Evolutionary conservation across 2,888 invertebrate species (phyloP), one percentile per base, ranked within the genome.

Genomic region (Idaea dimidiata): DNA sequence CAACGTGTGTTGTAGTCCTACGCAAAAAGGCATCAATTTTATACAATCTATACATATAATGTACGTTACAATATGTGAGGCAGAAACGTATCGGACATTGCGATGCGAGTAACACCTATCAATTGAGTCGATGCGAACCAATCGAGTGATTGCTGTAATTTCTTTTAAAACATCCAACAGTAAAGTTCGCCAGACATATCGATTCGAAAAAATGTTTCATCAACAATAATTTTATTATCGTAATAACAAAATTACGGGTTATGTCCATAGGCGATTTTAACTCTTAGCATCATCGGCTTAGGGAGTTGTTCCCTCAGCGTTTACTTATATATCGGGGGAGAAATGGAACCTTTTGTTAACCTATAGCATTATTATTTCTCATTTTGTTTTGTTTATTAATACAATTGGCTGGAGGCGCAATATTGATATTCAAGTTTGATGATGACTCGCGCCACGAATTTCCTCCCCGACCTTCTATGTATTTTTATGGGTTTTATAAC

Each of bases 371-470:
- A 92, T 92, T 92, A 92, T 92, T 91, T 92, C 89, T 89, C 91
- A 91, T 92, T 92, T 92, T 92, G 91, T 92, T 92, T 92, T 92
- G 92, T 92, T 92, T 92, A 92, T 92, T 92, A 92, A 92, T 92
- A 92, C 91, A 91, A 92, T 92, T 92, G 91, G 92, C 92, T 87
- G 79, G 88, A 87, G 92, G 92, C 92, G 89, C 89, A 91, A 91
- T 92, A 92, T 92, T 92, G 92, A 92, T 92, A 92, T 92, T 92
- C 92, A 90, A 90, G 92, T 91, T 89, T 89, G 91, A 91, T 90
- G 91, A 91, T 92, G 88, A 91, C 84, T 90, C 81, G 88, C 77
- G 81, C 83, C 79, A 79, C 81, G 84, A 83, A 81, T 87, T 86
- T 87, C 84, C 87, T 87, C 84, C 82, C 82, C 78, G 76, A 77